These are phyloP conservation scores for Apodemus agrarius DNA, from an alignment of 2,797 vertebrate species.

Conservation along the genomic window DNA sequence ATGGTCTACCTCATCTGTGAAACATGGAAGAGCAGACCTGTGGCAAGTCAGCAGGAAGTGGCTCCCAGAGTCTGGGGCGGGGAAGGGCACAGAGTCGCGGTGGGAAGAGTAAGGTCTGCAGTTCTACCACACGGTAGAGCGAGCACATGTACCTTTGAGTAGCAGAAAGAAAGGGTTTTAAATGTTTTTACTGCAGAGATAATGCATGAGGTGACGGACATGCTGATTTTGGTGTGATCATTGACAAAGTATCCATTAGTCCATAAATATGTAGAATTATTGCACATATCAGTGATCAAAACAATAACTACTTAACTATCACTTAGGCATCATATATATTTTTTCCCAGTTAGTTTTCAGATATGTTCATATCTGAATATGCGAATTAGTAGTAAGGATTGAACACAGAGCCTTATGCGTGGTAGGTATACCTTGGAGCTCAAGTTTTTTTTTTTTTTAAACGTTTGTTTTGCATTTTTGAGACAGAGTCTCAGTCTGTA, in stretches of 20 bases:
- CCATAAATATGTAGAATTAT: background rate
- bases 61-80: background rate
- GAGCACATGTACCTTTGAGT: background rate
- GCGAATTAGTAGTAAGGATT: background rate
- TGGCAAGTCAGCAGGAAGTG: background rate
- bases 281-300: background rate
- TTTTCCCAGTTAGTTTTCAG: conserved; percentile 5
- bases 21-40: background rate
- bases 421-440: background rate
- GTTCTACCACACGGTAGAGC: background rate
- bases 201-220: background rate
- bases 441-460: too few relatives aligned
- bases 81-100: background rate
- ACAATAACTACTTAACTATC: background rate
- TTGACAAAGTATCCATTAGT: background rate
- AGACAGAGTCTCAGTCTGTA: background rate
- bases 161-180: too few relatives aligned
- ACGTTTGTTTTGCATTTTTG: background rate
- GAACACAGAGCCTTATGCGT: background rate
- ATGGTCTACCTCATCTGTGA: background rate
- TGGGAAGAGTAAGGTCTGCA: background rate
- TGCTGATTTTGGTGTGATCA: background rate
- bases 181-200: background rate
- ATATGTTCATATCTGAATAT: background rate
- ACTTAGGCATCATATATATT: background rate